phyloP scores from a whole-genome alignment of 37 sponge, comb jelly and placozoan genomes.

The Halisarca cf. caerulea region DNA sequence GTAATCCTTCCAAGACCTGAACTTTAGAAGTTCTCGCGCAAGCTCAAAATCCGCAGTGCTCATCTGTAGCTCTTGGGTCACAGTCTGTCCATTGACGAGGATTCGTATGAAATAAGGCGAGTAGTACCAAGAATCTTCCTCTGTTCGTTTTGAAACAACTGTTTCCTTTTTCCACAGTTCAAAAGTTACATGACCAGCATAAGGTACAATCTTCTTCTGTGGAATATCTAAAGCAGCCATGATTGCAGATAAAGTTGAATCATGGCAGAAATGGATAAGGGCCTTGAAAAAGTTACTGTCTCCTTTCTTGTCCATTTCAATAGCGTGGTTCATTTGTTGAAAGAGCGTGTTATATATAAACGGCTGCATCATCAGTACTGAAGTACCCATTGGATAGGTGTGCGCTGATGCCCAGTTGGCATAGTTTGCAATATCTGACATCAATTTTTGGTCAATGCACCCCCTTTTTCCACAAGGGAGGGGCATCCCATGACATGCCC shows the following conservation, averaged over 20 bases:
- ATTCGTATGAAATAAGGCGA: constrained; percentile 36
- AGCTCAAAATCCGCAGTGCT: neutral
- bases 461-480: constrained; percentile 26
- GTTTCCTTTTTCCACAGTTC: constrained; percentile 59
- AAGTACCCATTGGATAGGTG: constrained; percentile 7
- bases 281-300: neutral
- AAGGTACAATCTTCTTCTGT: constrained; percentile 38
- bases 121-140: neutral
- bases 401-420: constrained; percentile 23
- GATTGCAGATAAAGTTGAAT: constrained; percentile 34
- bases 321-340: constrained; percentile 21
- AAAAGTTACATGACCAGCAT: constrained; percentile 61
- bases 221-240: constrained; percentile 30
- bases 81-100: constrained; percentile 47
- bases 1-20: constrained; percentile 23
- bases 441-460: constrained; percentile 13
- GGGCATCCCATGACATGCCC: constrained; percentile 10
- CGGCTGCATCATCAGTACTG: constrained; percentile 33
- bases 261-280: constrained; percentile 49
- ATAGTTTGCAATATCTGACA: neutral
- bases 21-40: constrained; percentile 33
- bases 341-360: constrained; percentile 51
- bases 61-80: constrained; percentile 13
- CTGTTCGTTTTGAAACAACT: neutral
- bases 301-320: neutral